These are phyloP conservation scores for Rhizoglyphus robini DNA, from an alignment of 1,140 invertebrate genomes.

Conservation along the genomic window DNA sequence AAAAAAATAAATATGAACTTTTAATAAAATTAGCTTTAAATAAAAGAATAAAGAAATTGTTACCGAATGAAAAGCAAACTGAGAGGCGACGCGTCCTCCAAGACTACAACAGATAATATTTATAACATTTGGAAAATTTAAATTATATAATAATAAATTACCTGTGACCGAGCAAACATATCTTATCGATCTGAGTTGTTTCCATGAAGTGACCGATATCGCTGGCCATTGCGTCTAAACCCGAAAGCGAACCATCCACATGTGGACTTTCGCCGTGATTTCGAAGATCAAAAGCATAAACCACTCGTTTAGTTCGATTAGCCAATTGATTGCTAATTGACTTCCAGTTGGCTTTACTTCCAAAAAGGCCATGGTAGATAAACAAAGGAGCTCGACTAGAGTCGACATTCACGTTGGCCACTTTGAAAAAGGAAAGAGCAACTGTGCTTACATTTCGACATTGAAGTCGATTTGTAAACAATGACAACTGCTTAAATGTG, in stretches of 20 bases:
- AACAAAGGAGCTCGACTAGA: conserved; percentile 46
- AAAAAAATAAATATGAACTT: not conserved
- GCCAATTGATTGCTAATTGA: conserved; percentile 56
- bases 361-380: conserved; percentile 70
- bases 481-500: too few relatives aligned
- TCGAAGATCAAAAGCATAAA: conserved; percentile 15
- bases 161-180: conserved; percentile 12
- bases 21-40: not conserved
- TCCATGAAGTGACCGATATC: conserved; percentile 12
- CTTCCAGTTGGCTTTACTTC: conserved; percentile 71
- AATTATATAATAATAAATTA: not conserved
- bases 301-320: conserved; percentile 41
- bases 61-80: conserved; percentile 16
- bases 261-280: conserved; percentile 21
- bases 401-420: too few relatives aligned
- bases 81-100: conserved; percentile 5
- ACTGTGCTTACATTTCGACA: too few relatives aligned
- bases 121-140: not conserved
- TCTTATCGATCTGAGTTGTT: not conserved
- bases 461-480: too few relatives aligned
- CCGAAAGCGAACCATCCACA: not conserved
- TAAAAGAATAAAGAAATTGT: not conserved
- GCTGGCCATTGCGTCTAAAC: not conserved
- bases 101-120: conserved; percentile 16
- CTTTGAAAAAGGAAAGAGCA: not conserved